Evolutionary conservation across 1,140 invertebrate genomes (phyloP).

Genomic region (Mamestra configurata): DNA sequence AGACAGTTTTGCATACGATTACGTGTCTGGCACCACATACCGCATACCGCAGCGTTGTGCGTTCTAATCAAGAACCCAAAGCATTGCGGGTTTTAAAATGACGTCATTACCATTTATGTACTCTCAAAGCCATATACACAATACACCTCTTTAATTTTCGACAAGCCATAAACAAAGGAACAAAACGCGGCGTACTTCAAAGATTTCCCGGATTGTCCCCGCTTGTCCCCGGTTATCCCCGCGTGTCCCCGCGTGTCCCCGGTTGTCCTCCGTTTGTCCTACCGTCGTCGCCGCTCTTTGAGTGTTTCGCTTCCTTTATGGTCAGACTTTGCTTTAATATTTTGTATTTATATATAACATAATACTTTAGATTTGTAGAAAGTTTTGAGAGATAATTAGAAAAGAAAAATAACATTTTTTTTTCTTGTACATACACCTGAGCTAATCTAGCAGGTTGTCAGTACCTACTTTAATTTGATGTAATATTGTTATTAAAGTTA

Average conservation of each 20-base stretch:
- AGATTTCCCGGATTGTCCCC: slow-evolving; percentile 26
- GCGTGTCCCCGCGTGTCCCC: background rate
- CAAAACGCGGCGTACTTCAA: slow-evolving; percentile 42
- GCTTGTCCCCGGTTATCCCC: background rate
- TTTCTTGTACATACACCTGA: no score
- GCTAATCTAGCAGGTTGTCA: no score
- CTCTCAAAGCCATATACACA: background rate
- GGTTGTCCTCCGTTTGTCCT: slow-evolving; percentile 7
- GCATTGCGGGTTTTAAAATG: background rate
- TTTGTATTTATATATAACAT: background rate
- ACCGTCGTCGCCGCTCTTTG: slow-evolving; percentile 13
- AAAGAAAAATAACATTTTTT: background rate
- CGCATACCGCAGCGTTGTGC: no score
- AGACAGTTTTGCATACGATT: no score
- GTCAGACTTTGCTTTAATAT: background rate
- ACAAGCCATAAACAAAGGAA: slow-evolving; percentile 36
- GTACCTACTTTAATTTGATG: no score
- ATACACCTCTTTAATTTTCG: slow-evolving; percentile 20
- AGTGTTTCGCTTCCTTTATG: slow-evolving; percentile 30
- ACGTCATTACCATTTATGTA: background rate
- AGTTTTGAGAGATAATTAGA: background rate
- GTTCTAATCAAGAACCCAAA: no score
- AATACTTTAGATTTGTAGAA: background rate
- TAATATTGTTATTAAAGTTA: no score
- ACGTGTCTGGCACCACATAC: no score